Evolutionary conservation across 1,140 invertebrate genomes (phyloP).

Genomic region (Sweltsa coloradensis): DNA sequence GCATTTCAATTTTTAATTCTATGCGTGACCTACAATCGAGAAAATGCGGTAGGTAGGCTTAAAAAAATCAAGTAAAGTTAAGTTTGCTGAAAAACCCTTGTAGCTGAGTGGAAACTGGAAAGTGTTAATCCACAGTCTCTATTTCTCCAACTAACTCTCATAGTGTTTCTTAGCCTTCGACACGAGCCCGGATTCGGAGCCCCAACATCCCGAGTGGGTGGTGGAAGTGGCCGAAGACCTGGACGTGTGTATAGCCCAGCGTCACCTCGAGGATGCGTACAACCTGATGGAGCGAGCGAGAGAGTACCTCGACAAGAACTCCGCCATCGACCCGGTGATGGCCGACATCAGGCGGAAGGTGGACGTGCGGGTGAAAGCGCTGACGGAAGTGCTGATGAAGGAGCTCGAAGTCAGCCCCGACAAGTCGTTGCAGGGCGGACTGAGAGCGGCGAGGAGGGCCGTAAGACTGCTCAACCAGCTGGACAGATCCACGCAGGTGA

Average conservation of each 20-base stretch:
- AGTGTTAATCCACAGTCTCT: too few relatives aligned
- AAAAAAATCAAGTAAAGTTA: too few relatives aligned
- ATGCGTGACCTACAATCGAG: too few relatives aligned
- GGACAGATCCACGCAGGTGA: constrained; percentile 55
- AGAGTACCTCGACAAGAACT: constrained; percentile 30
- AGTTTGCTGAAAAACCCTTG: too few relatives aligned
- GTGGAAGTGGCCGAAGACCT: constrained; percentile 86
- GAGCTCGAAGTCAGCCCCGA: constrained; percentile 80
- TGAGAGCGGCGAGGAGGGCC: constrained; percentile 72
- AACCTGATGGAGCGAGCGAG: constrained; percentile 66
- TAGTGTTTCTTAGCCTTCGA: too few relatives aligned
- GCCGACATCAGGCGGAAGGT: constrained; percentile 35
- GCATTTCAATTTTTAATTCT: too few relatives aligned
- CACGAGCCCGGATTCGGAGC: too few relatives aligned
- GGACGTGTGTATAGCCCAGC: constrained; percentile 92
- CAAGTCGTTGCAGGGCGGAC: constrained; percentile 84
- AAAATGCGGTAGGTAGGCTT: too few relatives aligned
- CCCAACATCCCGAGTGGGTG: constrained; percentile 70
- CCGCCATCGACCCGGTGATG: constrained; percentile 4
- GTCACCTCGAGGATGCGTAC: constrained; percentile 93
- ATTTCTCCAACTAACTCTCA: too few relatives aligned
- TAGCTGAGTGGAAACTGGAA: too few relatives aligned
- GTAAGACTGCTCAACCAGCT: constrained; percentile 79
- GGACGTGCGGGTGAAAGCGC: constrained; percentile 57
- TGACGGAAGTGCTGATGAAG: constrained; percentile 76